Evolutionary conservation across 2,797 vertebrate species (phyloP).

Genomic region (Pipistrellus pygmaeus): DNA sequence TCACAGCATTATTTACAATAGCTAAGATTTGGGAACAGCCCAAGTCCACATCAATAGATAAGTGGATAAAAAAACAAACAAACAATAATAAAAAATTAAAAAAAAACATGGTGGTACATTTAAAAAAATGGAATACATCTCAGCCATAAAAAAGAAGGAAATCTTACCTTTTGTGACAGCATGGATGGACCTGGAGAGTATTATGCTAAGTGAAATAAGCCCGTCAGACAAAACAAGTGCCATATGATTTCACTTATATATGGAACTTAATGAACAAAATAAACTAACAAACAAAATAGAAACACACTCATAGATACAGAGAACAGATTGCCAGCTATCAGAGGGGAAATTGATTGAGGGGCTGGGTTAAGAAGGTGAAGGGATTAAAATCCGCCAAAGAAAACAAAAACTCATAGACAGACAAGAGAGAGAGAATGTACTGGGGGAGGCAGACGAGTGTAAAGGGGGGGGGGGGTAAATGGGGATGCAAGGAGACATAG

Average conservation of each 20-base stretch:
- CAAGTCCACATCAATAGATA: background rate
- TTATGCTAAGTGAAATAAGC: background rate
- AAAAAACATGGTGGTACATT: background rate
- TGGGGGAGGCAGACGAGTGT: background rate
- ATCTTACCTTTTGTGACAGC: background rate
- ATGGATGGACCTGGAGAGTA: background rate
- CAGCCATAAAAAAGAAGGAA: background rate
- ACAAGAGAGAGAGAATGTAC: background rate
- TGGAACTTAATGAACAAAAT: background rate
- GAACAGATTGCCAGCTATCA: background rate
- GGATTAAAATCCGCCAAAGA: background rate
- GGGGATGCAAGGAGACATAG: background rate
- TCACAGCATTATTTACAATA: background rate
- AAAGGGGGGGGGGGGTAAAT: background rate
- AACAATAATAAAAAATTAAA: too few relatives aligned
- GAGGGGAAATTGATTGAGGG: background rate
- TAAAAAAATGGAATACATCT: background rate
- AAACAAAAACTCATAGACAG: background rate
- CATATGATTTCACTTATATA: background rate
- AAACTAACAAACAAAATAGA: background rate
- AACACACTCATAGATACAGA: background rate
- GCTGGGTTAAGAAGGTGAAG: background rate
- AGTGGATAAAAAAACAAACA: background rate
- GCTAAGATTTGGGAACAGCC: background rate
- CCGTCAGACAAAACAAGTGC: background rate